Evolutionary conservation across 2,888 invertebrate genomes (phyloP), one percentile per base, ranked within the genome.

Genomic region (Muscina levida): DNA sequence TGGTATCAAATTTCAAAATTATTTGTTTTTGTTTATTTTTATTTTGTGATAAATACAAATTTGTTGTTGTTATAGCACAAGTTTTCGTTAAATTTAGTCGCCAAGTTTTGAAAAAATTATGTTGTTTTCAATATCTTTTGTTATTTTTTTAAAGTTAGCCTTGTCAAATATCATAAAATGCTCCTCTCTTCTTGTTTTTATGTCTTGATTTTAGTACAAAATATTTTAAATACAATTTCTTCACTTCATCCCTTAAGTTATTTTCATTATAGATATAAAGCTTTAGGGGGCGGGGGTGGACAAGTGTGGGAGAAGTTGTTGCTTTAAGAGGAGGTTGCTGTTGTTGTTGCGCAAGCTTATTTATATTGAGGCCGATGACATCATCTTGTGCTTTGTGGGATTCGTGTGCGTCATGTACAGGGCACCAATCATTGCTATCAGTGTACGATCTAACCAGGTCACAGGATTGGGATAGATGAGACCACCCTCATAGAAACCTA

Each of bases 401-500:
- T 87, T 87, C 0, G 87, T 83, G 46, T 90, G 87, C 79, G 88
- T 85, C 85, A 90, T 83, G 15, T 95, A 93, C 37, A 96, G 88
- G 1, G 95, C 95, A 11, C 95, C 95, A 1, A 95, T 93, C 78
- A 97, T 91, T 1, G 96, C 94, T 1, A 97, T 95, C n/a, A 97
- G 91, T 0, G 97, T 94, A 56, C 96, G 93, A 91, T 98, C 98
- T 79, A 98, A 91, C 98, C 98, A 98, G 77, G 97, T 97, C 75
- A 97, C 95, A 0, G 96, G 95, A 88, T 97, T 95, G 0, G 98
- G 97, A 89, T 96, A 95, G 1, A 97, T 88, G 26, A 95, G 91
- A 17, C 97, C 97, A 10, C 97, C 97, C 91, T 98, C 98, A 89
- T 97, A 97, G 91, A 97, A 98, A 19, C 98, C 98, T 83, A 98